phyloP scores from a whole-genome alignment of 2,888 invertebrate genomes.

The Agrenia bidenticulata region DNA sequence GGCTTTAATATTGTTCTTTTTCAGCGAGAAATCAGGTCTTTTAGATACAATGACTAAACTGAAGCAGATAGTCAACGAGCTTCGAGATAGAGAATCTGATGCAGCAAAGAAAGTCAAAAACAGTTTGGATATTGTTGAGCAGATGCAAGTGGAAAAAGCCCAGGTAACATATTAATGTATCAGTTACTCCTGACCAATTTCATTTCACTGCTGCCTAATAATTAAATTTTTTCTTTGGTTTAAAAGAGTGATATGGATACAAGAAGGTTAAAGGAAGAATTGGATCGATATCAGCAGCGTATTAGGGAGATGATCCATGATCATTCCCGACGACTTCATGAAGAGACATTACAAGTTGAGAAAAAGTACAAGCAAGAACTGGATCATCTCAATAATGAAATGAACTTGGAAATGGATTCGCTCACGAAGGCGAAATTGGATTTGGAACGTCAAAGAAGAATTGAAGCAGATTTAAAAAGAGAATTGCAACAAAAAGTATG shows the following conservation, averaged over 20 bases:
- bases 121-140: conserved; percentile 70
- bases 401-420: conserved; percentile 77
- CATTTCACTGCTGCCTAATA: too few relatives aligned
- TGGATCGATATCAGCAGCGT: conserved; percentile 73
- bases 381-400: conserved; percentile 75
- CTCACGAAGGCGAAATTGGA: conserved; percentile 73
- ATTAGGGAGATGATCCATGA: conserved; percentile 74
- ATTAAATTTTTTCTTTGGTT: not conserved
- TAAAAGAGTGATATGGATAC: conserved; percentile 70
- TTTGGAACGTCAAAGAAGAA: conserved; percentile 74
- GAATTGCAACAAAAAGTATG: conserved; percentile 74
- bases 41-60: conserved; percentile 70
- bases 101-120: conserved; percentile 67
- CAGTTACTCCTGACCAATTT: too few relatives aligned
- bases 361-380: conserved; percentile 69
- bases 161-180: conserved; percentile 50
- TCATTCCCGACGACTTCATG: conserved; percentile 70
- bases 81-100: conserved; percentile 66
- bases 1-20: too few relatives aligned
- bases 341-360: conserved; percentile 65
- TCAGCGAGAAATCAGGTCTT: conserved; percentile 67
- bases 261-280: conserved; percentile 71
- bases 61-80: conserved; percentile 65
- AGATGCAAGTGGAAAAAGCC: conserved; percentile 74
- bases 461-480: conserved; percentile 73